Percentiles rank a stretch among this genome's conserved stretches.
These are phyloP conservation scores for Pristis pectinata DNA, from an alignment of 2,797 vertebrate genomes.

Conservation along the genomic window DNA sequence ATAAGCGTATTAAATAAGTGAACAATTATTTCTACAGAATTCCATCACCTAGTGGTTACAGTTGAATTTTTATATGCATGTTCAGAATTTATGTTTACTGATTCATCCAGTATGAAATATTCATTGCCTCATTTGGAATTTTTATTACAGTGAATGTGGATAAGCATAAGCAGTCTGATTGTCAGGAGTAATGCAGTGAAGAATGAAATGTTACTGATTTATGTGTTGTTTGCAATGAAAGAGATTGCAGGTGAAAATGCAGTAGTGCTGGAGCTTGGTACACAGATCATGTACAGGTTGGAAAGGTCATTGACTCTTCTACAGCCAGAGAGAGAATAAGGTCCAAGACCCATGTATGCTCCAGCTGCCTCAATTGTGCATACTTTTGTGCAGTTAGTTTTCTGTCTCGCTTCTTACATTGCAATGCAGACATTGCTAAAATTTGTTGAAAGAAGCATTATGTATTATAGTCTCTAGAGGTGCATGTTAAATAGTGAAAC, in stretches of 20 bases:
- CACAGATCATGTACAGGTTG: background rate
- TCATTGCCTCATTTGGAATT: background rate
- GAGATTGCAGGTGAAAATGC: too few species aligned
- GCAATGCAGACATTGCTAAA: background rate
- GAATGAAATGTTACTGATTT: background rate
- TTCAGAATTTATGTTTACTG: background rate
- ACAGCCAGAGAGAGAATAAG: background rate
- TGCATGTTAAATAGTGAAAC: background rate
- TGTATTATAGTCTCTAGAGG: background rate
- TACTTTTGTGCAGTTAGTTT: background rate
- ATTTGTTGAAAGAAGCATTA: background rate
- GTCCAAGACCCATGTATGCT: background rate
- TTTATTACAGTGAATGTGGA: background rate
- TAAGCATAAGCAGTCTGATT: background rate
- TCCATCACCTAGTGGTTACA: background rate
- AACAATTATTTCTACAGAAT: background rate
- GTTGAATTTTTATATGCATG: background rate
- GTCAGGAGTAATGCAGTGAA: background rate
- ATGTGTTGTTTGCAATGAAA: background rate
- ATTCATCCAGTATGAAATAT: background rate
- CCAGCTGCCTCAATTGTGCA: background rate
- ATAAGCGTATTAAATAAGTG: background rate
- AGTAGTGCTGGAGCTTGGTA: background rate
- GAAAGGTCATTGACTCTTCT: background rate
- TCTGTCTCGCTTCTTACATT: background rate